These are phyloP conservation scores for Electrophaes corylata DNA, from an alignment of 2,888 invertebrate species.

Conservation along the genomic window DNA sequence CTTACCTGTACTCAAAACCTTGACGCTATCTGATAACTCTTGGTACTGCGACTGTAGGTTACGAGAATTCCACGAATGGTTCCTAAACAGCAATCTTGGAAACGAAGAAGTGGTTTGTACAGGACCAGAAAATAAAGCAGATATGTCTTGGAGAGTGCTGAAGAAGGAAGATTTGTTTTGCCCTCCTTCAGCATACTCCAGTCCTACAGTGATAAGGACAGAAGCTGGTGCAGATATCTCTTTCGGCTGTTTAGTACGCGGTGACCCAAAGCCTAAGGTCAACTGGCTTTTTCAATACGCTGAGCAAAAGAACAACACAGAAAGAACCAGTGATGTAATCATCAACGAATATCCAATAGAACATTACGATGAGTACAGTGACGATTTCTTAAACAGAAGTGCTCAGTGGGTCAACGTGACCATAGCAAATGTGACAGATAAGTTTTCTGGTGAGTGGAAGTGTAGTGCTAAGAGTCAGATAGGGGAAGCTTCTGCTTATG, in stretches of 20 bases:
- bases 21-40: slow-evolving; percentile 92
- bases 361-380: slow-evolving; percentile 67
- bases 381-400: slow-evolving; percentile 75
- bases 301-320: slow-evolving; percentile 63
- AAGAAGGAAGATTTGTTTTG: slow-evolving; percentile 91
- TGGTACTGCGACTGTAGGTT: slow-evolving; percentile 96
- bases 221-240: slow-evolving; percentile 93
- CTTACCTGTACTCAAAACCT: slow-evolving; percentile 87
- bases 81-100: slow-evolving; percentile 90
- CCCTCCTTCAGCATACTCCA: slow-evolving; percentile 87
- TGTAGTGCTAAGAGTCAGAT: slow-evolving; percentile 90
- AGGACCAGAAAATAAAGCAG: slow-evolving; percentile 87
- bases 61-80: slow-evolving; percentile 92
- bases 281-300: slow-evolving; percentile 91
- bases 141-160: slow-evolving; percentile 90
- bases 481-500: slow-evolving; percentile 85
- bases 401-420: slow-evolving; percentile 92
- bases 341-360: slow-evolving; percentile 60
- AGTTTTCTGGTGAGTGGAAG: slow-evolving; percentile 93
- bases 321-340: slow-evolving; percentile 63
- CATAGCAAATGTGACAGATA: slow-evolving; percentile 91
- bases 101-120: slow-evolving; percentile 89
- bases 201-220: slow-evolving; percentile 85
- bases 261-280: slow-evolving; percentile 92
- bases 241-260: slow-evolving; percentile 90